Evolutionary conservation across 2,888 invertebrate genomes (phyloP), one percentile per base, ranked within the genome.

Genomic region (Erebia ligea): DNA sequence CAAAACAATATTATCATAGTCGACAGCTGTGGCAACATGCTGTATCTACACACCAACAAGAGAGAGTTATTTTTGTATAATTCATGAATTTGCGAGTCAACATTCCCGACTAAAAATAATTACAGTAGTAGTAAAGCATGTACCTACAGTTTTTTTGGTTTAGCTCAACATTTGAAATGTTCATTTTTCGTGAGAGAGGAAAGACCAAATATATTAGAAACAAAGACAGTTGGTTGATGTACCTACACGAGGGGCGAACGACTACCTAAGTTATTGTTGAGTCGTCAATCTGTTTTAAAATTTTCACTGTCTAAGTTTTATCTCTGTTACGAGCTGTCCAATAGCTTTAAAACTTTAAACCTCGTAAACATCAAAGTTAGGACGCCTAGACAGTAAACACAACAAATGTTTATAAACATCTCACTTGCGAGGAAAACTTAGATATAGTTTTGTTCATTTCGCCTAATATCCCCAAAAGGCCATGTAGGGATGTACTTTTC

Each of bases 381-480:
- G 40, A 59, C 17, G 25, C 40, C 40, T 59, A 40, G 6, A 17
- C 25, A 34, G 57, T 45, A 45, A 45, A 11, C 52, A 15, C 52
- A 52, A 54, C 54, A 19, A 17, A 19, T 17, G 17, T 17, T n/a
- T 45, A 57, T 11, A 42, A 62, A 48, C 15, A 15, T 48, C 15
- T 19, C 19, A 48, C 48, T 48, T 48, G 48, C 48, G 48, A 21
- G 21, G 62, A 62, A 61, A 48, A 62, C 45, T 62, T 48, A 15
- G 48, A 62, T 48, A 48, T 62, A 61, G 61, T 61, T 61, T 45
- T 25, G 19, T 62, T 62, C 61, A 62, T 62, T 62, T 48, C 61
- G 45, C 72, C 73, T 48, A 72, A 76, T 75, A 70, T 75, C 67
- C 73, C 70, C 69, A 75, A 76, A 76, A 75, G 73, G 73, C 68